These are phyloP conservation scores for Protobothrops mucrosquamatus DNA, from an alignment of 2,113 vertebrate species.

Conservation along the genomic window DNA sequence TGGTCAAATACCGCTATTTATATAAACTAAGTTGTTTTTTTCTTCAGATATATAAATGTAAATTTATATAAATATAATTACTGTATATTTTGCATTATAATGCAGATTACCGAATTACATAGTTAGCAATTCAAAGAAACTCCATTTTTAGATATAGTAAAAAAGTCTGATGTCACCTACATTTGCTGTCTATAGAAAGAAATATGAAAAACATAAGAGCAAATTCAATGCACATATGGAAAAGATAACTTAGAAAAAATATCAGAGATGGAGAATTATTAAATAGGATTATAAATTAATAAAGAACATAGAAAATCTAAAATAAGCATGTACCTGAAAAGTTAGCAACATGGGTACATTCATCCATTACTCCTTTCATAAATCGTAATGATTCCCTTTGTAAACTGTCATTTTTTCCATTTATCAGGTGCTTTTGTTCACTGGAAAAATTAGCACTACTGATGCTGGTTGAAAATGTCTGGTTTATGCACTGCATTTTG, in stretches of 20 bases:
- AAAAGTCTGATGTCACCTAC: not conserved
- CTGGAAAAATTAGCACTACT: conserved; percentile 51
- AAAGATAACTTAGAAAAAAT: not conserved
- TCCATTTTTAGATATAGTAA: not conserved
- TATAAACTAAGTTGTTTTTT: not conserved
- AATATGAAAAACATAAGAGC: not conserved
- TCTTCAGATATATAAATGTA: not conserved
- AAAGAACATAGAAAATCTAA: conserved; percentile 7
- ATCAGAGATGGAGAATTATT: not conserved
- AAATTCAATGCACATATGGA: not conserved
- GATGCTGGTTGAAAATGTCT: conserved; percentile 69
- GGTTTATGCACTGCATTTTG: conserved; percentile 64
- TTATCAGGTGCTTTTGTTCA: conserved; percentile 40
- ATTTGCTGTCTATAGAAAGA: not conserved
- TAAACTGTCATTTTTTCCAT: conserved; percentile 67
- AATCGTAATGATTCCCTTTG: conserved; percentile 88
- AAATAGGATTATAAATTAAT: not conserved
- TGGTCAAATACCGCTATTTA: not conserved
- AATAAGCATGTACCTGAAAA: conserved; percentile 82
- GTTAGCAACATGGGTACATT: conserved; percentile 97
- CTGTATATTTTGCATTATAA: not conserved
- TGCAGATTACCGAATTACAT: not conserved
- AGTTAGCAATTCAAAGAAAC: not conserved
- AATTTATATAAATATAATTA: not conserved
- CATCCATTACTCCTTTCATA: conserved; percentile 99